These are phyloP conservation scores for Aleadryas rufinucha DNA, from an alignment of 2,113 vertebrate genomes.

Conservation along the genomic window DNA sequence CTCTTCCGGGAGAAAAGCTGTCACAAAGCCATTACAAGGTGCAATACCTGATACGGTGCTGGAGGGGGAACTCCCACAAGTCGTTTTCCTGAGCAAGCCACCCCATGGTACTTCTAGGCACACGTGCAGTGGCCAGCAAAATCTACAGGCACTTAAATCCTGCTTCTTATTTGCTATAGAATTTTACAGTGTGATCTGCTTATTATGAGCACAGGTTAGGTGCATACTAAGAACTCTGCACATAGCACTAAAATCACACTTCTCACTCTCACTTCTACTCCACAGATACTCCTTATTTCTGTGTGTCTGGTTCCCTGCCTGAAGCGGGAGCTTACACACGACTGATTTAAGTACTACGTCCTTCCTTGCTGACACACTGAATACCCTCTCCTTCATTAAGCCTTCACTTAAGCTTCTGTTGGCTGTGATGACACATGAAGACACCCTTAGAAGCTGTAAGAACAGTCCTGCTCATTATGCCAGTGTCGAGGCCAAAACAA, in stretches of 20 bases:
- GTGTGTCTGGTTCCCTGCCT: background rate
- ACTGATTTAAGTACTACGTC: background rate
- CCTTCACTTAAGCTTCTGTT: background rate
- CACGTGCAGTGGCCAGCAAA: background rate
- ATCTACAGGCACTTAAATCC: background rate
- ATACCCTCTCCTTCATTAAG: background rate
- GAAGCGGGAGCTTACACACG: background rate
- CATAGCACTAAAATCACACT: background rate
- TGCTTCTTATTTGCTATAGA: background rate
- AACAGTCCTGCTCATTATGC: background rate
- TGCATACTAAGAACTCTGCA: background rate
- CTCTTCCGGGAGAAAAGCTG: background rate
- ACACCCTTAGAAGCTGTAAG: background rate
- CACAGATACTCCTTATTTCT: background rate
- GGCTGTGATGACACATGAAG: background rate
- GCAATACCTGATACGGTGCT: background rate
- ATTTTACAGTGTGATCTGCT: background rate
- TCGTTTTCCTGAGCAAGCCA: background rate
- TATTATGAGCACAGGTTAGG: background rate
- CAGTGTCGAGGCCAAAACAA: background rate
- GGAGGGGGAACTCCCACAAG: background rate
- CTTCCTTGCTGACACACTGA: background rate
- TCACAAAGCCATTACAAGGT: background rate
- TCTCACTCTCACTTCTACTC: background rate
- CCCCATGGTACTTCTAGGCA: fast-evolving